Evolutionary conservation across 2,888 invertebrate genomes (phyloP).

Genomic region (Micoletzkya japonica): DNA sequence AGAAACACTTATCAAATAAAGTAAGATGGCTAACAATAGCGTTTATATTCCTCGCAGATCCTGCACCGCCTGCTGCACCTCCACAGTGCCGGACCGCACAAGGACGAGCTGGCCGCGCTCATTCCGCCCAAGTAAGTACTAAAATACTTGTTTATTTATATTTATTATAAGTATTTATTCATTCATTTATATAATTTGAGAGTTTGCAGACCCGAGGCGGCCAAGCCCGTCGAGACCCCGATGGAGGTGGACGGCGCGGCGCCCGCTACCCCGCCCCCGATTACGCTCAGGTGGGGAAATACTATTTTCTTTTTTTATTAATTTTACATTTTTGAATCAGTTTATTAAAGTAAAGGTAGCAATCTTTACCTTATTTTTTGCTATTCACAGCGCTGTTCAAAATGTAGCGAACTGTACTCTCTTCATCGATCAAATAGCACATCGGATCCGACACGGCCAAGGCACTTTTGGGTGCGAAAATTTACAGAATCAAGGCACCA

Average conservation of each 20-base stretch:
- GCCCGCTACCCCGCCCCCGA: constrained; percentile 26
- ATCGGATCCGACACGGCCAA: too few species aligned
- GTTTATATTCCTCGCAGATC: not conserved
- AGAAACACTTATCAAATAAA: too few species aligned
- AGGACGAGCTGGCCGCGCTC: constrained; percentile 21
- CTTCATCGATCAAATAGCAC: too few species aligned
- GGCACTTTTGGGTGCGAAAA: too few species aligned
- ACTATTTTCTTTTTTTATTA: too few species aligned
- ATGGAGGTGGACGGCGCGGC: constrained; percentile 39
- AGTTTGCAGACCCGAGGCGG: not conserved
- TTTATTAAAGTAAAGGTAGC: too few species aligned
- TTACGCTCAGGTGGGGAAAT: constrained; percentile 27
- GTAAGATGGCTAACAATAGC: constrained; percentile 6
- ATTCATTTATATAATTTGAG: not conserved
- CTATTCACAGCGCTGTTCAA: too few species aligned
- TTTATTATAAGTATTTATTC: not conserved
- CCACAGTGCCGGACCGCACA: constrained; percentile 9
- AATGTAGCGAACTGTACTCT: too few species aligned
- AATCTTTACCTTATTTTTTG: too few species aligned
- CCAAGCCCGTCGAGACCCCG: constrained; percentile 27
- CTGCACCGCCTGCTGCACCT: constrained; percentile 27
- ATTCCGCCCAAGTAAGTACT: constrained; percentile 14
- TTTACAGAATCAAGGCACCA: too few species aligned
- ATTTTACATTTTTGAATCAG: too few species aligned
- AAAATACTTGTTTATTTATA: not conserved